These are phyloP conservation scores for Paelopatides confundens DNA, from an alignment of 53 echinoderm and acorn worm genomes.

Conservation along the genomic window DNA sequence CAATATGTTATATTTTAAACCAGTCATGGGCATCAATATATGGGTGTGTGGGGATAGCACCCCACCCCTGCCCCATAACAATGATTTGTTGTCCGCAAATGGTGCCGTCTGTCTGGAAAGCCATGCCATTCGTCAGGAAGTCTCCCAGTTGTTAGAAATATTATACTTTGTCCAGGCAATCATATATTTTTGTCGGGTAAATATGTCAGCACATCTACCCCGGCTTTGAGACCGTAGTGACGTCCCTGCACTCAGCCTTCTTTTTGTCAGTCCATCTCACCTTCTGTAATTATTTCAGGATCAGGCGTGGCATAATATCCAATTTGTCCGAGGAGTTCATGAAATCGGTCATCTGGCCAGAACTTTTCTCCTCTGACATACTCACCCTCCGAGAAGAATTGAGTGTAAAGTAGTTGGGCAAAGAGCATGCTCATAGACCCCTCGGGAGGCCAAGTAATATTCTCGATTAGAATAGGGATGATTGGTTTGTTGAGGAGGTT, in stretches of 20 bases:
- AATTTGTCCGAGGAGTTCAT: constrained; percentile 88
- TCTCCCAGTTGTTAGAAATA: too few relatives aligned
- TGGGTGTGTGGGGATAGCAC: too few relatives aligned
- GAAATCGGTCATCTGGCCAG: constrained; percentile 89
- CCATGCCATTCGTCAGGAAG: too few relatives aligned
- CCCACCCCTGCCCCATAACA: too few relatives aligned
- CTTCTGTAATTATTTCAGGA: constrained; percentile 79
- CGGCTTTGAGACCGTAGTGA: too few relatives aligned
- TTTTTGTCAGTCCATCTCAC: constrained; percentile 56
- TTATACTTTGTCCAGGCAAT: too few relatives aligned
- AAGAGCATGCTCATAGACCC: constrained; percentile 99
- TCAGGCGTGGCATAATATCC: constrained; percentile 85
- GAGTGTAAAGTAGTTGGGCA: constrained; percentile 98
- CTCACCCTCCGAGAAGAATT: constrained; percentile 84
- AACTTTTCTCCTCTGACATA: constrained; percentile 95
- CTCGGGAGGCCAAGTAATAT: constrained; percentile 84
- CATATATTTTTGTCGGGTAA: too few relatives aligned
- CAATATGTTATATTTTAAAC: too few relatives aligned
- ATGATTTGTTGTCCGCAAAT: too few relatives aligned
- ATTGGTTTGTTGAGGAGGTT: constrained; percentile 97
- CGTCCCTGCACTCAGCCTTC: not conserved
- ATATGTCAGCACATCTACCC: too few relatives aligned
- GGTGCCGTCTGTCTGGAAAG: too few relatives aligned
- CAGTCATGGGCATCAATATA: too few relatives aligned
- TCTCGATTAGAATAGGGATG: constrained; percentile 92